phyloP scores from a whole-genome alignment of 2,113 vertebrate genomes.

The Eubucco bourcierii region DNA sequence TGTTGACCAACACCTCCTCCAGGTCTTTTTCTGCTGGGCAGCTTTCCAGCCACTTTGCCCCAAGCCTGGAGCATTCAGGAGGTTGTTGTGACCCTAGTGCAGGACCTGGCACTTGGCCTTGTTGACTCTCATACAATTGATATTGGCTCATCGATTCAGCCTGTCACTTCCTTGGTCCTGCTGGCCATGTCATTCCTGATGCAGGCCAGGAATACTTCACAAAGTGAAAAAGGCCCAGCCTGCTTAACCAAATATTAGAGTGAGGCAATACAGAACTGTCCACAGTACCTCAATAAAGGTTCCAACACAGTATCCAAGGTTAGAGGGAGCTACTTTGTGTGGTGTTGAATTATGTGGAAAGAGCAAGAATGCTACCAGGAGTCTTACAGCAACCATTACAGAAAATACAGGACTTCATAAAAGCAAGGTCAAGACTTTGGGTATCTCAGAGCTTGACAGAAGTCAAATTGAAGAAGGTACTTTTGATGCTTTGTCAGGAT shows the following conservation, averaged over 20 bases:
- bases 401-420: neutral
- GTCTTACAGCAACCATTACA: neutral
- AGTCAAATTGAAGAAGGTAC: neutral
- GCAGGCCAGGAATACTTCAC: neutral
- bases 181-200: too few relatives aligned
- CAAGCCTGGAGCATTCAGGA: too few relatives aligned
- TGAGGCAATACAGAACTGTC: neutral
- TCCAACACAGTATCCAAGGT: neutral
- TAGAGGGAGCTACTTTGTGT: too few relatives aligned
- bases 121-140: too few relatives aligned
- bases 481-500: neutral
- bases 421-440: neutral
- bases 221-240: neutral
- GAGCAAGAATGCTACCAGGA: neutral
- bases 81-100: too few relatives aligned
- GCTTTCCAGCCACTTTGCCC: too few relatives aligned
- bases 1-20: too few relatives aligned
- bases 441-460: neutral
- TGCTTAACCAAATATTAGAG: neutral
- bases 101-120: too few relatives aligned
- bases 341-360: neutral
- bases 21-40: too few relatives aligned
- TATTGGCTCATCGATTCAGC: too few relatives aligned
- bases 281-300: fast-evolving
- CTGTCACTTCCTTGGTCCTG: too few relatives aligned